Conservation (phyloP, 2,888 invertebrate species). For the Stenodema calcarata region DNA sequence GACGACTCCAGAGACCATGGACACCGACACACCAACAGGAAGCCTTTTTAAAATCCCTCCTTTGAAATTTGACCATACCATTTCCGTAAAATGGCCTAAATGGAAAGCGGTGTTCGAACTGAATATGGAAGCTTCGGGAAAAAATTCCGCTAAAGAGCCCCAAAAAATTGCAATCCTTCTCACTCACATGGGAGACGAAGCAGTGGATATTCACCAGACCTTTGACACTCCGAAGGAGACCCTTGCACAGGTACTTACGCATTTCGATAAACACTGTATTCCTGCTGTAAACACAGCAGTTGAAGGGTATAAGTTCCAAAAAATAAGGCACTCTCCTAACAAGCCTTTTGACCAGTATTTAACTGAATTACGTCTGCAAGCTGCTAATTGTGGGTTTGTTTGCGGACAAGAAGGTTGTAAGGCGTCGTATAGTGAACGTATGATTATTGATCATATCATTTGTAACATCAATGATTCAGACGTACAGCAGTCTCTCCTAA, state of each 20-base stretch:
- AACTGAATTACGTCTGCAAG: neutral
- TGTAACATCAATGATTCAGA: no score
- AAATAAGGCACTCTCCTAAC: neutral
- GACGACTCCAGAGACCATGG: no score
- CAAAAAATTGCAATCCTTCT: no score
- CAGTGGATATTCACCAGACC: neutral
- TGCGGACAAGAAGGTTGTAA: neutral
- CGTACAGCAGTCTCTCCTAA: neutral
- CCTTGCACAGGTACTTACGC: neutral
- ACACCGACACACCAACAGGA: no score
- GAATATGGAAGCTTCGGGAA: no score
- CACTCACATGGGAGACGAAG: neutral
- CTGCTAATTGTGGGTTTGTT: neutral
- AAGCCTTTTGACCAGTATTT: neutral
- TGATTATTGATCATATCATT: conserved; percentile 12
- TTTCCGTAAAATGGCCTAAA: no score
- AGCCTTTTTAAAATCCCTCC: no score
- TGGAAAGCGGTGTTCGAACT: no score
- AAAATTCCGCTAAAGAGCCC: no score
- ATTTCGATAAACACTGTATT: neutral
- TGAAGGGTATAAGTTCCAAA: neutral
- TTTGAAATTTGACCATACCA: no score
- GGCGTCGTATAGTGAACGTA: neutral
- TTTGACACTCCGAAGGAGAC: neutral
- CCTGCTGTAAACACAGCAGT: no score